Percentiles rank a stretch among this genome's conserved stretches.
Evolutionary conservation across 2,888 invertebrate species (phyloP).

Genomic region (Tipula confusa): DNA sequence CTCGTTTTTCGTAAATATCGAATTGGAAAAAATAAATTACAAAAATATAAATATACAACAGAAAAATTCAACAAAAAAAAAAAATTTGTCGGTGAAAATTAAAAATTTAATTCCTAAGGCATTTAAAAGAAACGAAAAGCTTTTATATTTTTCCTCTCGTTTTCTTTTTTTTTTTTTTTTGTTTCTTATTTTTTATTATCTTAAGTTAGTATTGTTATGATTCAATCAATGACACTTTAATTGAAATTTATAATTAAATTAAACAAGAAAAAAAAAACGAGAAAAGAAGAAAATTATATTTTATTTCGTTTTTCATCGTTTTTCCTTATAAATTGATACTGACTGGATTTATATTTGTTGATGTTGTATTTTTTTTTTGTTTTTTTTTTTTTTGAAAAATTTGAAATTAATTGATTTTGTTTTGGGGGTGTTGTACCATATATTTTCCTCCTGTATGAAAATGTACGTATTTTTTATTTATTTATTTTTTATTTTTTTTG

Average conservation of each 20-base stretch:
- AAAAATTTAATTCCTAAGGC: slow-evolving; percentile 13
- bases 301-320: background rate
- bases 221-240: slow-evolving; percentile 25
- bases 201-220: slow-evolving; percentile 8
- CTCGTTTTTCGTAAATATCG: background rate
- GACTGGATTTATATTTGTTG: background rate
- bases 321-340: background rate
- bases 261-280: background rate
- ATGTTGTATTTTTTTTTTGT: no score
- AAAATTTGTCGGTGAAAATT: slow-evolving; percentile 5
- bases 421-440: background rate
- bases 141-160: background rate
- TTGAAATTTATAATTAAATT: slow-evolving; percentile 25
- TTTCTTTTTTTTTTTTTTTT: slow-evolving; percentile 12
- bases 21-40: background rate
- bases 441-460: background rate
- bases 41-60: background rate
- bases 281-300: background rate
- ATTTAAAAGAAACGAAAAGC: background rate
- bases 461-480: background rate
- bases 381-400: background rate
- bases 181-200: no score
- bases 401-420: slow-evolving; percentile 25
- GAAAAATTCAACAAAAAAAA: background rate
- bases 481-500: background rate